Conservation (phyloP, 1,140 invertebrate genomes). For the Ceratosolen fusciceps region DNA sequence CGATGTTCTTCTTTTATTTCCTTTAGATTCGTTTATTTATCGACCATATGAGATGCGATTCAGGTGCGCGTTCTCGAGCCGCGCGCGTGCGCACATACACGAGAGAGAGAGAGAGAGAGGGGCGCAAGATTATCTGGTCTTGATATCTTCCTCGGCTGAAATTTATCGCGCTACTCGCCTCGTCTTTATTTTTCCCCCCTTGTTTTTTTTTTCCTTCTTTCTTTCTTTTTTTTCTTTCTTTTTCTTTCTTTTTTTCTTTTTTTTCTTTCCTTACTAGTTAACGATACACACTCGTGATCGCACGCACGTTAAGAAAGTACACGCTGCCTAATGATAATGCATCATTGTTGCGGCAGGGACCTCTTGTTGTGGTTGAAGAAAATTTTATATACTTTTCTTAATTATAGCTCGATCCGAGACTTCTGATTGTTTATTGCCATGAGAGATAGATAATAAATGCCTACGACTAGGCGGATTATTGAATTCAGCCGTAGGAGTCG, state of each 20-base stretch:
- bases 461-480: not conserved
- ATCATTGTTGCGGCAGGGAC: conserved; percentile 23
- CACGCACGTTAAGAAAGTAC: not conserved
- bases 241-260: not conserved
- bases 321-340: conserved; percentile 1
- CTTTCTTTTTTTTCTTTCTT: conserved; percentile 1
- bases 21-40: conserved; percentile 22
- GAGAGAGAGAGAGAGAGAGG: conserved; percentile 20
- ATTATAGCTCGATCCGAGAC: not conserved
- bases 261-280: not conserved
- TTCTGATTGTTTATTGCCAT: too few species aligned
- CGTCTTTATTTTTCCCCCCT: not conserved
- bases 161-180: conserved; percentile 32
- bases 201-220: not conserved
- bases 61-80: conserved; percentile 14
- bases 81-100: conserved; percentile 29
- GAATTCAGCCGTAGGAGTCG: too few species aligned
- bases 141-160: conserved; percentile 41
- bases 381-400: not conserved
- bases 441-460: conserved; percentile 1
- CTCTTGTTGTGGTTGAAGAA: not conserved
- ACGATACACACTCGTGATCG: conserved; percentile 18
- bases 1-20: conserved; percentile 4
- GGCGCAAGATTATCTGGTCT: conserved; percentile 44
- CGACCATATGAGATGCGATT: conserved; percentile 12